Conservation (phyloP, 1,140 invertebrate species). For the Habropoda laboriosa region DNA sequence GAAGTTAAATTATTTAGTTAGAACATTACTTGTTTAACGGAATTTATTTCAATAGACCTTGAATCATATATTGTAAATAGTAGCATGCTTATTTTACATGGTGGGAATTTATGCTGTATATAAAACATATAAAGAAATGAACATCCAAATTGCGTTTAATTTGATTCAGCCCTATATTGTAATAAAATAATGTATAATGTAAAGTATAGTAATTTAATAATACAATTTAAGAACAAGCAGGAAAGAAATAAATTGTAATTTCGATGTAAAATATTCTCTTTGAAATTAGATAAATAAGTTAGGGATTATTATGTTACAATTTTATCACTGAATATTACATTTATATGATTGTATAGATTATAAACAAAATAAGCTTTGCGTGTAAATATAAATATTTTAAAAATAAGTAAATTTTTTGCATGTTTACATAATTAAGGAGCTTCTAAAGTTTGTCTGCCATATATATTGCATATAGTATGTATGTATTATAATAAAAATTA, state of each 20-base stretch:
- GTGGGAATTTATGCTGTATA: constrained; percentile 65
- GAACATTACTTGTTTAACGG: constrained; percentile 60
- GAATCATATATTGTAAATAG: constrained; percentile 75
- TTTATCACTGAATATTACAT: constrained; percentile 80
- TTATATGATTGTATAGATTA: constrained; percentile 81
- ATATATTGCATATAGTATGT: constrained; percentile 52
- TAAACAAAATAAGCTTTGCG: constrained; percentile 75
- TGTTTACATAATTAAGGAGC: constrained; percentile 77
- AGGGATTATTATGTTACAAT: constrained; percentile 80
- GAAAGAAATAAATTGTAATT: constrained; percentile 76
- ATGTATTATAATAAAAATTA: constrained; percentile 52
- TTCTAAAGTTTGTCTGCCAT: constrained; percentile 72
- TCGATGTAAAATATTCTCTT: constrained; percentile 81
- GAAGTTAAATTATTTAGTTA: constrained; percentile 71
- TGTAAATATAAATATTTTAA: constrained; percentile 79
- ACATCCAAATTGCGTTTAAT: constrained; percentile 66
- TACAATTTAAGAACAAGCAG: constrained; percentile 52
- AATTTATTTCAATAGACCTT: constrained; percentile 65
- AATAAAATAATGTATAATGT: constrained; percentile 78
- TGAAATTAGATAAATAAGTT: constrained; percentile 77
- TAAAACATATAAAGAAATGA: constrained; percentile 66
- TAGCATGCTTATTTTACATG: constrained; percentile 75
- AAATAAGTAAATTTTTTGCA: constrained; percentile 74
- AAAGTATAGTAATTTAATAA: constrained; percentile 73
- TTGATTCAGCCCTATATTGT: constrained; percentile 74